Conservation (phyloP, 2,113 vertebrate species). For the Xiphophorus couchianus region DNA sequence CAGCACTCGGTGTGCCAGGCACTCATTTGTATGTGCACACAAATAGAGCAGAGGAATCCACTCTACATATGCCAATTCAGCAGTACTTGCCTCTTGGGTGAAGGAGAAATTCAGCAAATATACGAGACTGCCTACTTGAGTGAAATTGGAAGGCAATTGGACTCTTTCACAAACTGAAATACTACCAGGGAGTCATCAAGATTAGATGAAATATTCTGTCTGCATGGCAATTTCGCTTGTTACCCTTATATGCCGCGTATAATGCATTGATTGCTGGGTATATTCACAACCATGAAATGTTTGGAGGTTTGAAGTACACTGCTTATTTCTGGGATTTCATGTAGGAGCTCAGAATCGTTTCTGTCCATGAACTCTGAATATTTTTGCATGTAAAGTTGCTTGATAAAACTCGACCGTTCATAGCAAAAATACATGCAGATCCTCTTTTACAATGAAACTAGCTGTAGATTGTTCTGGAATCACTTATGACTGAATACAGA, state of each 20-base stretch:
- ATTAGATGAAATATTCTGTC: constrained; percentile 19
- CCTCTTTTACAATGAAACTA: not conserved
- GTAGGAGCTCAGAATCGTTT: not conserved
- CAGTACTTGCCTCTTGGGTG: constrained; percentile 7
- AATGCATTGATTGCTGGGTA: constrained; percentile 4
- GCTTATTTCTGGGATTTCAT: not conserved
- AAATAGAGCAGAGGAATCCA: constrained; percentile 17
- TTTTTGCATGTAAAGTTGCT: not conserved
- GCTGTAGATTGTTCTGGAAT: not conserved
- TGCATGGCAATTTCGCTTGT: constrained; percentile 1
- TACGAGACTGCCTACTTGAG: constrained; percentile 19
- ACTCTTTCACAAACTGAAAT: constrained; percentile 3
- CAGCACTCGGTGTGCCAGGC: constrained; percentile 10
- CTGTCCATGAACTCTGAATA: not conserved
- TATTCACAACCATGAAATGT: not conserved
- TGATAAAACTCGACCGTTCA: not conserved
- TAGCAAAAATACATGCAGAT: not conserved
- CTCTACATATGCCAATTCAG: constrained; percentile 26
- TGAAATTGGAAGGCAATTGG: constrained; percentile 13
- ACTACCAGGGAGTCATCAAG: not conserved
- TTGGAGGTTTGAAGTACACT: not conserved
- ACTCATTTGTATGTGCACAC: constrained; percentile 26
- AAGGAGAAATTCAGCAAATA: constrained; percentile 34
- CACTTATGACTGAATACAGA: no score
- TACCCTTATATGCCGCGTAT: not conserved